A percentile compares a stretch with the other conserved stretches of the same genome.
Evolutionary conservation across 2,113 vertebrate species (phyloP).

Genomic region (Actenoides hombroni): DNA sequence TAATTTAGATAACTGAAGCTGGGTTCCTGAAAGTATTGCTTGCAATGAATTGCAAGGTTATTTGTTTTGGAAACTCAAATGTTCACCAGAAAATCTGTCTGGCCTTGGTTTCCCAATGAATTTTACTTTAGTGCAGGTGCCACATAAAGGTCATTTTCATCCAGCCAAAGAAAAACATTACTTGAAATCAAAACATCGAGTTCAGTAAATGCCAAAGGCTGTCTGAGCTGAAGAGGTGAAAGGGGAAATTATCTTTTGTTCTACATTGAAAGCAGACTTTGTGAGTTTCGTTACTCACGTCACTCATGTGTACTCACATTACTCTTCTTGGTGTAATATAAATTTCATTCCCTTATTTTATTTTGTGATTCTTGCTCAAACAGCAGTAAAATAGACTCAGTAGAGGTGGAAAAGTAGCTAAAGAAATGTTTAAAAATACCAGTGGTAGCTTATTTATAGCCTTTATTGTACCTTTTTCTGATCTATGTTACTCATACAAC

Average conservation of each 20-base stretch:
- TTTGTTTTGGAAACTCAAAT: constrained; percentile 27
- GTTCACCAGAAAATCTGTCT: constrained; percentile 23
- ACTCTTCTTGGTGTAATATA: background rate
- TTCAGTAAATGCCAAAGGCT: background rate
- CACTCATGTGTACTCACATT: background rate
- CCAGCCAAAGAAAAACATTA: background rate
- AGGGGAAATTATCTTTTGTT: background rate
- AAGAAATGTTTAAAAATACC: background rate
- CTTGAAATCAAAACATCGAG: background rate
- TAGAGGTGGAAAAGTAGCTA: background rate
- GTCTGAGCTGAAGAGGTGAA: background rate
- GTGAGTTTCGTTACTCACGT: background rate
- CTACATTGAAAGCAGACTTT: background rate
- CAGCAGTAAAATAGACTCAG: background rate
- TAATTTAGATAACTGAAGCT: constrained; percentile 34
- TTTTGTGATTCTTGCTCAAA: background rate
- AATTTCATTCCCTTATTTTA: background rate
- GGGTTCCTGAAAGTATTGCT: background rate
- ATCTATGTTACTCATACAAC: background rate
- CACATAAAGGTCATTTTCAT: constrained; percentile 4
- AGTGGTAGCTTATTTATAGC: background rate
- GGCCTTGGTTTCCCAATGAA: constrained; percentile 18
- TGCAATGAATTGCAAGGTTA: background rate
- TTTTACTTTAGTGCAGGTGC: background rate
- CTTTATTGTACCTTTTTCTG: background rate